Evolutionary conservation across 1,140 invertebrate genomes (phyloP), one percentile per base, ranked within the genome.

Genomic region (Aleiodes sp.): DNA sequence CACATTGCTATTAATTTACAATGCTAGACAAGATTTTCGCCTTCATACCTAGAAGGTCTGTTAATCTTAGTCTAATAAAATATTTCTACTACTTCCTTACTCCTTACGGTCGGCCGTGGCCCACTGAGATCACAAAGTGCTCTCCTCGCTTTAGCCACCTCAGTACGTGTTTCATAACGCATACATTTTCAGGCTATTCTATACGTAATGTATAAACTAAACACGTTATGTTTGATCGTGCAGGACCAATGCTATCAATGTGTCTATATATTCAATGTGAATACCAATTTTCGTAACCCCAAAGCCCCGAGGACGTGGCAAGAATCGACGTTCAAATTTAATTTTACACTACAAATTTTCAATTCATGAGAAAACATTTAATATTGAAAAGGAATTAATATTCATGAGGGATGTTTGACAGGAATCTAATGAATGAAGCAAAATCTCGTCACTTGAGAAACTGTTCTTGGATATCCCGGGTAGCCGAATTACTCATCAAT

Each of bases 41-140:
- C 10, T 35, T 35, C 31, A 35, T n/a, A n/a, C 2, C 43, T 21
- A 41, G 31, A 14, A 41, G 65, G 9, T 35, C 65, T 69, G 61
- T 75, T 77, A 77, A 79, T 81, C 68, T 73, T 41, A 43, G 19
- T 26, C 69, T 79, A 75, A 78, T 80, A 75, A 76, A 80, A 79
- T 79, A 80, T 80, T 75, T 73, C 33, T 66, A 56, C 21, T 67
- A 12, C 65, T 75, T 72, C 66, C 65, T 72, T 26, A 63, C 61
- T 73, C 52, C 76, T 75, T 73, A 71, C 41, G 39, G n/a, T 10
- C 59, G 76, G 63, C 76, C 73, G 64, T 75, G 76, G 73, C 74
- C 76, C 57, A 75, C 41, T 79, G 68, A 71, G 61, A 76, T 74
- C 29, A 52, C 35, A 67, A 29, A 16, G 35, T 46, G 28, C 31